phyloP scores from a whole-genome alignment of 2,797 vertebrate species.

The Xiphophorus birchmanni region DNA sequence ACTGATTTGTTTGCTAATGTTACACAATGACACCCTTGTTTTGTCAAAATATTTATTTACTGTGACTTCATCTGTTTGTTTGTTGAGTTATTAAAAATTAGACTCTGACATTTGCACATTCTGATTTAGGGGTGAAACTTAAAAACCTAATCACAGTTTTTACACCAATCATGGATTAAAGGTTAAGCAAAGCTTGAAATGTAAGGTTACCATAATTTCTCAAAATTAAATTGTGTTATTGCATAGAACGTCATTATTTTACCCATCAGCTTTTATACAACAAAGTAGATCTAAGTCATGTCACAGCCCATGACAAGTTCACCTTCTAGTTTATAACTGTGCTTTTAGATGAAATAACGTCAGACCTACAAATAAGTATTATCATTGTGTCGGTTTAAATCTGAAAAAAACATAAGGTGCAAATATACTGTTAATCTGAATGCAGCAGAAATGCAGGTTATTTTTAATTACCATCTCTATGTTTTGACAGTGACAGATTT shows the following conservation, averaged over 20 bases:
- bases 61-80: conserved; percentile 20
- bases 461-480: background rate
- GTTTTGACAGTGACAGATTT: background rate
- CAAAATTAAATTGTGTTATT: background rate
- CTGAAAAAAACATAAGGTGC: background rate
- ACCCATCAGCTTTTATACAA: background rate
- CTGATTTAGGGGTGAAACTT: background rate
- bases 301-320: background rate
- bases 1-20: conserved; percentile 15
- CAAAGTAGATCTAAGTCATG: background rate
- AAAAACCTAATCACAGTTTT: background rate
- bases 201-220: background rate
- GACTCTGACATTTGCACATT: background rate
- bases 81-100: background rate
- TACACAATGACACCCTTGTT: conserved; percentile 12
- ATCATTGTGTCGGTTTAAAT: background rate
- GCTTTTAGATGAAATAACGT: background rate
- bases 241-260: background rate
- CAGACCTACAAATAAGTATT: background rate
- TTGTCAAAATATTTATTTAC: conserved; percentile 10
- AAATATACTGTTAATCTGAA: background rate
- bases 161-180: background rate
- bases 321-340: background rate
- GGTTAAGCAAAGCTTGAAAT: background rate
- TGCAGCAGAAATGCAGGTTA: background rate